Percentiles rank a stretch among this genome's conserved stretches.
Evolutionary conservation across 1,140 invertebrate genomes (phyloP).

Genomic region (Drosophila nasuta): DNA sequence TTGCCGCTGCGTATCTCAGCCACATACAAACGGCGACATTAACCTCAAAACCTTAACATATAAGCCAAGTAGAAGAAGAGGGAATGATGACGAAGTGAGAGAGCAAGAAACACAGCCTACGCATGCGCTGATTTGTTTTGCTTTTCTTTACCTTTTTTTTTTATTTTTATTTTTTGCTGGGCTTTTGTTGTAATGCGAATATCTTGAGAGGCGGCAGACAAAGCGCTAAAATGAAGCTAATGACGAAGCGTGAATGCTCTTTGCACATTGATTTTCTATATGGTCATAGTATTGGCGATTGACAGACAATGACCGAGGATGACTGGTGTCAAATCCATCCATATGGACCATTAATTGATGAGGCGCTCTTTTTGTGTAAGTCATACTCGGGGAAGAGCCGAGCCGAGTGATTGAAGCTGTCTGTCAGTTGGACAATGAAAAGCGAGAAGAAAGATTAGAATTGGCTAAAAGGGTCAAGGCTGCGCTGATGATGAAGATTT

Average conservation of each 20-base stretch:
- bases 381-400: neutral
- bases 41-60: constrained; percentile 68
- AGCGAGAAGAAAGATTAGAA: constrained; percentile 2
- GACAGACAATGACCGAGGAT: constrained; percentile 16
- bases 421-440: constrained; percentile 14
- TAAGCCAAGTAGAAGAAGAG: constrained; percentile 37
- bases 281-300: constrained; percentile 8
- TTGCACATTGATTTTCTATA: constrained; percentile 31
- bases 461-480: constrained; percentile 11
- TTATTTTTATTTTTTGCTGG: constrained; percentile 3
- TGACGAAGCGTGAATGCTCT: constrained; percentile 43
- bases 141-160: constrained; percentile 25
- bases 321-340: constrained; percentile 25
- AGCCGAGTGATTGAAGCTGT: neutral
- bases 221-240: constrained; percentile 19
- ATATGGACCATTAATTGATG: constrained; percentile 25
- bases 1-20: constrained; percentile 20
- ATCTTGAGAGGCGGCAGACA: constrained; percentile 24
- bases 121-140: constrained; percentile 59
- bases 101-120: constrained; percentile 53
- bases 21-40: constrained; percentile 75
- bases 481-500: neutral
- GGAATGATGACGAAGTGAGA: constrained; percentile 21
- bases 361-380: constrained; percentile 9
- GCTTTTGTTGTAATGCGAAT: constrained; percentile 32